Conservation (phyloP, 1,140 invertebrate species). For the Zaprionus nigranus region DNA sequence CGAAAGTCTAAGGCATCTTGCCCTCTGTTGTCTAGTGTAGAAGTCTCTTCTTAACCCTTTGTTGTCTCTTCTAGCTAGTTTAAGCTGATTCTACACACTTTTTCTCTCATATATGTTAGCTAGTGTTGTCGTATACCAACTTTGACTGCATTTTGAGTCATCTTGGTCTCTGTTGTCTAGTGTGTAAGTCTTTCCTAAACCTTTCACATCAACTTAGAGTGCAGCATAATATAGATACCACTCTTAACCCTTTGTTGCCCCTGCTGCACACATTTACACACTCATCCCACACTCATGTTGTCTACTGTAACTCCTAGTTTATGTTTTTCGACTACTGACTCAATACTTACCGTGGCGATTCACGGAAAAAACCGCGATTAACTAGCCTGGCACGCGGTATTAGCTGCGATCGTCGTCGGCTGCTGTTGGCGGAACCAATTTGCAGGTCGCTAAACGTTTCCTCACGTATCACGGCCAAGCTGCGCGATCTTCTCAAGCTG, state of each 20-base stretch:
- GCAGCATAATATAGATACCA: too few species aligned
- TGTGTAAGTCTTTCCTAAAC: too few species aligned
- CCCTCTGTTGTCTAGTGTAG: too few species aligned
- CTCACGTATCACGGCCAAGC: conserved; percentile 91
- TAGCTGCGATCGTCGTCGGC: conserved; percentile 88
- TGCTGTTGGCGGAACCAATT: conserved; percentile 86
- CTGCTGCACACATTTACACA: neutral
- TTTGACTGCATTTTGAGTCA: neutral
- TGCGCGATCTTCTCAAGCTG: conserved; percentile 89
- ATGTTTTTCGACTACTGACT: conserved; percentile 18
- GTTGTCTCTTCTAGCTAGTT: neutral
- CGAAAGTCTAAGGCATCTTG: too few species aligned
- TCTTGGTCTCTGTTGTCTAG: too few species aligned
- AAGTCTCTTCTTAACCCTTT: too few species aligned
- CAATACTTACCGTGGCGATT: conserved; percentile 82
- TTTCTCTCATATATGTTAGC: neutral
- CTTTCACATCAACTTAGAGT: too few species aligned
- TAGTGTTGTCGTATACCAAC: neutral
- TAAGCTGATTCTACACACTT: neutral
- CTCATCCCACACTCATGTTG: neutral
- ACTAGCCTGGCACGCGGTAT: conserved; percentile 91
- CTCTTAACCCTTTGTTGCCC: too few species aligned
- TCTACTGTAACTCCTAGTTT: neutral
- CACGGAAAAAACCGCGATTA: conserved; percentile 89
- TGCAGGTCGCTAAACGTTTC: conserved; percentile 89